Evolutionary conservation across 2,113 vertebrate species (phyloP).

Genomic region (Ardeotis arabs): DNA sequence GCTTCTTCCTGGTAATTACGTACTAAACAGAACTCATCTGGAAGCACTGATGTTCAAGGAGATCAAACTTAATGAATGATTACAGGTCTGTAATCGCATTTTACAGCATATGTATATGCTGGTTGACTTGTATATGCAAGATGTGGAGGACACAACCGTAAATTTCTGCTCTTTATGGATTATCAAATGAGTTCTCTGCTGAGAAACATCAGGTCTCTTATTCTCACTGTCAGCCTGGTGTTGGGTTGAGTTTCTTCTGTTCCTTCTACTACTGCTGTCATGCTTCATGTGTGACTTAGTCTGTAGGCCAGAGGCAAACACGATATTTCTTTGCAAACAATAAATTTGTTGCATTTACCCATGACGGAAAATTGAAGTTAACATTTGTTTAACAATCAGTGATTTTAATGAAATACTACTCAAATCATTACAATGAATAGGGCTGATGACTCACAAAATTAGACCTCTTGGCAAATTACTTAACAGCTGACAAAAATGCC

Average conservation of each 20-base stretch:
- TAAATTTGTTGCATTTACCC: not conserved
- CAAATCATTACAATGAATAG: not conserved
- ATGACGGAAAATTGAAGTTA: not conserved
- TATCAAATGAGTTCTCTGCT: not conserved
- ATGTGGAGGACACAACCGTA: fast-evolving
- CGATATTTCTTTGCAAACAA: not conserved
- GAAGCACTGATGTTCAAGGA: not conserved
- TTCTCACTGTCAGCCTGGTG: not conserved
- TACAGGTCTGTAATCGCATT: not conserved
- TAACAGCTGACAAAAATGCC: not conserved
- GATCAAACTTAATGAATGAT: not conserved
- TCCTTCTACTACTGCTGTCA: not conserved
- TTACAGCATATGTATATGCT: not conserved
- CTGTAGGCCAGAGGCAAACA: not conserved
- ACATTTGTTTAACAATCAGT: not conserved
- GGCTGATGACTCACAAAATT: not conserved
- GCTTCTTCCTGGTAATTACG: not conserved
- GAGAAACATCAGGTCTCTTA: not conserved
- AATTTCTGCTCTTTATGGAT: not conserved
- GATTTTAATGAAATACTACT: not conserved
- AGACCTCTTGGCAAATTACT: not conserved
- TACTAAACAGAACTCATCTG: not conserved
- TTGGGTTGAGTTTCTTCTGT: not conserved
- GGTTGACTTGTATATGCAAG: not conserved
- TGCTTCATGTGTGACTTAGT: not conserved